Conservation (phyloP, 2,113 vertebrate genomes). For the Pangasianodon hypophthalmus region DNA sequence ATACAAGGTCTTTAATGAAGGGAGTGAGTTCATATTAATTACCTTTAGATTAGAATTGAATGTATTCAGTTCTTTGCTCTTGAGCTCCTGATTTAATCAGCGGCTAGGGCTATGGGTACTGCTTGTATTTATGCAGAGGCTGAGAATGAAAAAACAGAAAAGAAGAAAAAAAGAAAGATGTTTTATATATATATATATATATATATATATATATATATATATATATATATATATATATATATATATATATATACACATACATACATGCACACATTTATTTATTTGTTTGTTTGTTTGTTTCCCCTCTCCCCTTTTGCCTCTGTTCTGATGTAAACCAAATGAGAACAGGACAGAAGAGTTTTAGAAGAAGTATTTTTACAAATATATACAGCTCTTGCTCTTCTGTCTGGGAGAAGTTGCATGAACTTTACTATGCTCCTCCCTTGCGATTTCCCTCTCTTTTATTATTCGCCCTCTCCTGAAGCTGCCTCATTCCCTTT, state of each 20-base stretch:
- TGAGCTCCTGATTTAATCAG: constrained; percentile 43
- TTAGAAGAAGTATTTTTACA: background rate
- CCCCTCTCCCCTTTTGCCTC: background rate
- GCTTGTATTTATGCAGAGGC: constrained; percentile 25
- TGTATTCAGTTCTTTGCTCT: constrained; percentile 33
- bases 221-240: background rate
- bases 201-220: background rate
- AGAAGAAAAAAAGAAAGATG: constrained; percentile 2
- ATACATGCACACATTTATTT: background rate
- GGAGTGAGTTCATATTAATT: constrained; percentile 40
- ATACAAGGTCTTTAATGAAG: constrained; percentile 39
- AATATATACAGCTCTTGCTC: background rate
- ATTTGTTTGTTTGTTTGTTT: background rate
- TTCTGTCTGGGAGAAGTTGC: background rate
- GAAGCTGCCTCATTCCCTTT: constrained; percentile 1
- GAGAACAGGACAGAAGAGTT: background rate
- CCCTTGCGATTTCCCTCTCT: background rate
- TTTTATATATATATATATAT: background rate
- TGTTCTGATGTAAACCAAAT: background rate
- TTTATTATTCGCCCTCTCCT: background rate
- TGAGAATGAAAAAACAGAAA: background rate
- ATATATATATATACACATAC: background rate
- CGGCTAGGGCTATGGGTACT: background rate
- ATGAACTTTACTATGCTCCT: background rate
- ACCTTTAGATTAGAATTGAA: constrained; percentile 44